Base-by-base conservation (phyloP, 2,888 invertebrate genomes). In the Diarsia rubi region DNA sequence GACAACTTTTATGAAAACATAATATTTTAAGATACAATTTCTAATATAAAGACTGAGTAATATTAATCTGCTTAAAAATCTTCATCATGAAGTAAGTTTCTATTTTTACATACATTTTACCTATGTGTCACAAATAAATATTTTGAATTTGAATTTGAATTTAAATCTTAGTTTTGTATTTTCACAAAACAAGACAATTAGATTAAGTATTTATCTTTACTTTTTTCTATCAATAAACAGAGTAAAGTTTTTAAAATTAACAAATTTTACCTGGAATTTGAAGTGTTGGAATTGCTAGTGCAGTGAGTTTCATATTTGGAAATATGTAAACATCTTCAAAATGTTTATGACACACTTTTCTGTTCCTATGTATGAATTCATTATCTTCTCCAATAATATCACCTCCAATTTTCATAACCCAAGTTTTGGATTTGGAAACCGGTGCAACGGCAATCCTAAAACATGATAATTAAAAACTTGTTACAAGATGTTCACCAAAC, bases 331-430 rank as follows among this genome's bases (percentile, higher is more conserved):
- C 3, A 31, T 65, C 47, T 49, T 65, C 31, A 49, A 37, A 37
- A 37, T 37, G 37, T 37, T 37, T 37, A 37, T 37, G 37, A 37
- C 37, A 37, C 37, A 37, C 37, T 37, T 37, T 37, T 37, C 37
- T 37, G 37, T 37, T 37, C 37, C 37, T 37, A 6, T 37, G 37
- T 37, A 37, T 37, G 37, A 37, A 37, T 37, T 37, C 6, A 37
- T 37, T 37, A 37, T 37, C 37, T 37, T 37, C 37, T 37, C 37
- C 37, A 6, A 37, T 37, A 37, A 37, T 37, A 6, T 37, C 37
- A 37, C 37, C 37, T 66, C 47, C 65, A 66, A 66, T 65, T 49
- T 66, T 66, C 65, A 66, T 66, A 49, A 66, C 65, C 65, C 65
- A 66, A 49, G 65, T 66, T 49, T 66, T 21, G 31, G 65, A 21